phyloP scores from a whole-genome alignment of 2,113 vertebrate species.

The Xiphophorus hellerii region DNA sequence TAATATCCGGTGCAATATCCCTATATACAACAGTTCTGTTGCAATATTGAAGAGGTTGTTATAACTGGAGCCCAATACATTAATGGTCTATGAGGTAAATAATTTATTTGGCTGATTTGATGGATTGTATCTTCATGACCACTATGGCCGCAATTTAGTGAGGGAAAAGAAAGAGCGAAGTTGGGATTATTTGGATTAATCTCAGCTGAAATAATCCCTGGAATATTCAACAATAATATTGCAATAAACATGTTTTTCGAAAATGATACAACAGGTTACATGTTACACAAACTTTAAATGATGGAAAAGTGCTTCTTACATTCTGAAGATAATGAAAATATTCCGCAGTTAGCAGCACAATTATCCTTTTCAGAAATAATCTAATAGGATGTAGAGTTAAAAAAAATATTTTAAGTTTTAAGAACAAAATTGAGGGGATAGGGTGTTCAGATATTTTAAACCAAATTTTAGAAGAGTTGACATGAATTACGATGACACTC shows the following conservation, averaged over 20 bases:
- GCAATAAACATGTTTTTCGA: not conserved
- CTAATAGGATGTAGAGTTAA: not conserved
- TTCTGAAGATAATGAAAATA: not conserved
- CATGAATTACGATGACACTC: constrained; percentile 53
- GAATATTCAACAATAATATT: not conserved
- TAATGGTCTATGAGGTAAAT: not conserved
- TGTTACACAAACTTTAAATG: not conserved
- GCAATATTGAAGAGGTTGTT: not conserved
- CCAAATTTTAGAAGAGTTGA: not conserved
- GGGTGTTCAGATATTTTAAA: not conserved
- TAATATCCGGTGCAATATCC: not conserved
- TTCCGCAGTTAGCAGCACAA: not conserved
- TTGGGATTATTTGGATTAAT: not conserved
- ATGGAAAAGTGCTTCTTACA: not conserved
- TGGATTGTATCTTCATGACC: not conserved
- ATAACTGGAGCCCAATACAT: not conserved
- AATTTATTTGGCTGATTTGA: not conserved
- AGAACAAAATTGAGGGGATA: not conserved
- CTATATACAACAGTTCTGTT: not conserved
- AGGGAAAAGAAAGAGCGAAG: not conserved
- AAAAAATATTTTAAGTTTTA: not conserved
- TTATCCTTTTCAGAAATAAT: not conserved
- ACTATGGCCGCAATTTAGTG: not conserved
- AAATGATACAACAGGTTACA: not conserved
- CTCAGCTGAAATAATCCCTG: not conserved